Evolutionary conservation across 1,140 invertebrate species (phyloP), one percentile per base, ranked within the genome.

Genomic region (Yoshiicerus persimilis): DNA sequence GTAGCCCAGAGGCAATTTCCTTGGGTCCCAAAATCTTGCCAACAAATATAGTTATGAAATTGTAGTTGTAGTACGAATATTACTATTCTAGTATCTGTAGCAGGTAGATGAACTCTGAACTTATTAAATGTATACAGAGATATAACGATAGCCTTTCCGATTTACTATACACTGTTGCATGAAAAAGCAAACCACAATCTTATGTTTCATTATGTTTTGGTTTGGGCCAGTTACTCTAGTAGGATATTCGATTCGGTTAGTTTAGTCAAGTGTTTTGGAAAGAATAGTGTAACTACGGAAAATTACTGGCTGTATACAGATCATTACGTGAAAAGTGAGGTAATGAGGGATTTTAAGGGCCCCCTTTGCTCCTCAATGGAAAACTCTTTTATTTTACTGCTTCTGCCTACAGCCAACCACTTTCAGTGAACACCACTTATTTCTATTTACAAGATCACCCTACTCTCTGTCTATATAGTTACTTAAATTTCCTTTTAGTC

Each of bases 311-410:
- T 56, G 16, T 56, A 70, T 70, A 70, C 66, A 83, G 77, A 83
- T 83, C 77, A 83, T 83, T 83, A 83, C 38, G 77, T 83, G 34
- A 23, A 83, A 83, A 83, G 77, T 83, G 77, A 83, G 77, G 77
- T 83, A 83, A 83, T 83, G 77, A 83, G 77, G 77, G 77, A 83
- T 83, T 83, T 83, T 83, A 83, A 83, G 77, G 77, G 77, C 34
- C 38, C 36, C 77, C 25, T 70, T 39, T 83, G 16, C 34, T 83
- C 20, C 77, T 83, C 34, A 83, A 70, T 70, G 66, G 66, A 70
- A 70, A 70, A 70, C 66, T 70, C 10, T 70, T 70, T 70, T 70
- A 70, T 70, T 70, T 70, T 70, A 70, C 27, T 70, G 3, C 66
- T 70, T 16, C 27, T 13, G 66, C 66, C 66, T 27, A 11, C 66